Percentiles rank a stretch among this genome's conserved stretches.
Evolutionary conservation across 2,797 vertebrate genomes (phyloP).

Genomic region (Chlorospingus semifuscus): DNA sequence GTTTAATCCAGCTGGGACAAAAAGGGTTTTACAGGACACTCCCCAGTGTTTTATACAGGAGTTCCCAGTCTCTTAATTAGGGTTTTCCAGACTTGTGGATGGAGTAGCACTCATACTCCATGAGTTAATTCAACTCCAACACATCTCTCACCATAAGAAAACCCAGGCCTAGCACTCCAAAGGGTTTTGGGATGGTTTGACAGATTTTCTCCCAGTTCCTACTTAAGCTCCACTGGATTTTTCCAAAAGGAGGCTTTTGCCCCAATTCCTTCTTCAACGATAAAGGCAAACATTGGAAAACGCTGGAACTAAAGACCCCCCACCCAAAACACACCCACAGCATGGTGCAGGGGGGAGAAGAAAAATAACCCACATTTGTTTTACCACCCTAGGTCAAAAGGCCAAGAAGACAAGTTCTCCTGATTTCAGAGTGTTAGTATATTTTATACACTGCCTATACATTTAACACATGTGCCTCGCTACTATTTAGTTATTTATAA

Average conservation of each 20-base stretch:
- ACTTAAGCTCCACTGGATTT: not conserved
- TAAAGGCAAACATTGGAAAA: constrained; percentile 49
- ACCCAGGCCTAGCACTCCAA: not conserved
- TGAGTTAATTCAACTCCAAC: not conserved
- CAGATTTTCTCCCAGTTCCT: not conserved
- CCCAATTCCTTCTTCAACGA: not conserved
- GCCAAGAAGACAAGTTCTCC: constrained; percentile 57
- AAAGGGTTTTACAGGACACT: not conserved
- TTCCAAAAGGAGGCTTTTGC: not conserved
- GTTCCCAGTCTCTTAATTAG: not conserved
- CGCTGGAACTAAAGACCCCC: not conserved
- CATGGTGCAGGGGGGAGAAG: not conserved
- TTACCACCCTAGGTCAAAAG: constrained; percentile 53
- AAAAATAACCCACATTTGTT: constrained; percentile 33
- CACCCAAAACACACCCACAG: not conserved
- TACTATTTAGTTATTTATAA: constrained; percentile 68
- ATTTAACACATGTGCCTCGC: constrained; percentile 82
- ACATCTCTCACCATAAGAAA: not conserved
- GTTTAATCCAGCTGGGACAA: not conserved
- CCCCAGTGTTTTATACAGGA: not conserved
- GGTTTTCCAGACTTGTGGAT: not conserved
- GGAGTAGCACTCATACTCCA: not conserved
- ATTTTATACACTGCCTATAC: constrained; percentile 74
- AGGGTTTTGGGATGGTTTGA: not conserved
- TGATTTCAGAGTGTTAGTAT: constrained; percentile 67